These are phyloP conservation scores for Ammodytes dubius DNA, from an alignment of 2,113 vertebrate species.

Conservation along the genomic window DNA sequence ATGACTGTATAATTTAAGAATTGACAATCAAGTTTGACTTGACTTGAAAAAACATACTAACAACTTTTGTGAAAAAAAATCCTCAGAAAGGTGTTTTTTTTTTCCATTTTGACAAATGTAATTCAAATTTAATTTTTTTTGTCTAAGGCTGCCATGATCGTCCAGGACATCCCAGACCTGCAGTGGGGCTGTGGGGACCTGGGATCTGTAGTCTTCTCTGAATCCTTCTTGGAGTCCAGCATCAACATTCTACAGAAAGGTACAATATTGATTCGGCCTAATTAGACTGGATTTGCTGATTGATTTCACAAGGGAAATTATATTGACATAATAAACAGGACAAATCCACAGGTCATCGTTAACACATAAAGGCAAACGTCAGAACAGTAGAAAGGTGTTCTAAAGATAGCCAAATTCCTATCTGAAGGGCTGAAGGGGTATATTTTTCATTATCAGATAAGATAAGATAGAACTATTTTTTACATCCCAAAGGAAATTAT, in stretches of 20 bases:
- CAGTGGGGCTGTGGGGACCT: constrained; percentile 83
- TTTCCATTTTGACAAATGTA: not conserved
- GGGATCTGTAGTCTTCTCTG: constrained; percentile 95
- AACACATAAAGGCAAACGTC: constrained; percentile 15
- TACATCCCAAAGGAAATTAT: too few species aligned
- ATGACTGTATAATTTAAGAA: too few species aligned
- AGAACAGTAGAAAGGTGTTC: too few species aligned
- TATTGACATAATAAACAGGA: constrained; percentile 30
- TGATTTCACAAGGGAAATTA: constrained; percentile 34
- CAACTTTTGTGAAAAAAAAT: not conserved
- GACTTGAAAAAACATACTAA: too few species aligned
- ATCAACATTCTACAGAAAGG: constrained; percentile 93
- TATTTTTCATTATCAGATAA: too few species aligned
- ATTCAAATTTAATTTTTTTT: not conserved
- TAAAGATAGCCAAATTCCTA: constrained; percentile 40
- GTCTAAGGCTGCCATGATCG: constrained; percentile 88
- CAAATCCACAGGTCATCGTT: constrained; percentile 17
- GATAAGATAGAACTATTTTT: too few species aligned
- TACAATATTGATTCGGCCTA: constrained; percentile 53
- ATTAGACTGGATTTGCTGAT: constrained; percentile 25
- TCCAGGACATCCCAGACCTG: constrained; percentile 93
- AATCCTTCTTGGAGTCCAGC: constrained; percentile 94
- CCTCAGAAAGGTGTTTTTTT: not conserved
- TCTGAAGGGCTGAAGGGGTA: not conserved
- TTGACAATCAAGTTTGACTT: too few species aligned